Evolutionary conservation across 1,140 invertebrate species (phyloP).

Genomic region (Lordiphosa collinella): DNA sequence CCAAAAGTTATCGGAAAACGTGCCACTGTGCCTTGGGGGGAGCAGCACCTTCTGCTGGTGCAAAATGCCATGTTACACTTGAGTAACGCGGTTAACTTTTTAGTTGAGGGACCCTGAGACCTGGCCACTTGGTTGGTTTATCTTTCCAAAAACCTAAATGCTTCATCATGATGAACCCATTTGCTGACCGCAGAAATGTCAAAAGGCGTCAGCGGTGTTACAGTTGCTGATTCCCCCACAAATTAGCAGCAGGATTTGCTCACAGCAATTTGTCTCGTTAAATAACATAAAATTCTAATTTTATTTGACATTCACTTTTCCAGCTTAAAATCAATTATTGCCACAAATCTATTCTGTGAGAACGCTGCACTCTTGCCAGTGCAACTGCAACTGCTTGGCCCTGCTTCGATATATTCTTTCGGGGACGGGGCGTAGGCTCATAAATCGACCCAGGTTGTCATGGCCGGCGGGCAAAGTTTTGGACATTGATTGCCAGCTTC

Average conservation of each 20-base stretch:
- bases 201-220: not conserved
- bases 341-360: conserved; percentile 68
- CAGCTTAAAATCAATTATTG: conserved; percentile 78
- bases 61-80: conserved; percentile 34
- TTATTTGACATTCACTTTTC: conserved; percentile 16
- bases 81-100: conserved; percentile 34
- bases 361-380: conserved; percentile 14
- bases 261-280: conserved; percentile 24
- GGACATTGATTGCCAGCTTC: conserved; percentile 76
- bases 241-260: conserved; percentile 39
- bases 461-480: conserved; percentile 62
- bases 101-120: conserved; percentile 1
- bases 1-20: too few relatives aligned
- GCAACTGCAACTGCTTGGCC: conserved; percentile 17
- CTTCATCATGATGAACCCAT: not conserved
- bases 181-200: not conserved
- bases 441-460: conserved; percentile 71
- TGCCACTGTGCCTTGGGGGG: too few relatives aligned
- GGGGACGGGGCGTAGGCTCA: conserved; percentile 46
- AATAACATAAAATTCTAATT: conserved; percentile 21
- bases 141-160: conserved; percentile 1
- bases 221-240: not conserved
- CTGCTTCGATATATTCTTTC: conserved; percentile 6
- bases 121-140: conserved; percentile 41
- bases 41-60: too few relatives aligned